These are phyloP conservation scores for Aix galericulata DNA, from an alignment of 2,113 vertebrate species.

Conservation along the genomic window DNA sequence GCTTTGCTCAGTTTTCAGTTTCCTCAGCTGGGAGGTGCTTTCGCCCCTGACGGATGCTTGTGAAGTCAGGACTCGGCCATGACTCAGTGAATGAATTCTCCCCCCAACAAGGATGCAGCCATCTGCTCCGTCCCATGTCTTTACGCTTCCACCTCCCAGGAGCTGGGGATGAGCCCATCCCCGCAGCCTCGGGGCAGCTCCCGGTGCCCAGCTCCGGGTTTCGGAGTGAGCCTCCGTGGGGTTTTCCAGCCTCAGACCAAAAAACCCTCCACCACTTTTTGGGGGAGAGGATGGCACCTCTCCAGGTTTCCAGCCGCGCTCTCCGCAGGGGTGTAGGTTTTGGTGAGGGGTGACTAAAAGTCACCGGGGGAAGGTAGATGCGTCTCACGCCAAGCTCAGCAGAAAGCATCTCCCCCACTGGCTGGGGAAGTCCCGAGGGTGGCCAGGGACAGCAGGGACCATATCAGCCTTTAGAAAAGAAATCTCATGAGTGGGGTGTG, in stretches of 20 bases:
- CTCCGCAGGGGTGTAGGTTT: background rate
- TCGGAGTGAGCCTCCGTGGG: rapidly evolving
- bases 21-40: rapidly evolving
- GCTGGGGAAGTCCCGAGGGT: background rate
- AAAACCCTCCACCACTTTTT: background rate
- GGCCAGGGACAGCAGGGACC: background rate
- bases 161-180: background rate
- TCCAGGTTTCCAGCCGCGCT: background rate
- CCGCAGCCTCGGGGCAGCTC: background rate
- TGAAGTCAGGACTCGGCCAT: rapidly evolving
- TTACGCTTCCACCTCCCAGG: rapidly evolving
- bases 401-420: background rate
- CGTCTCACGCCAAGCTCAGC: background rate
- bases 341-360: background rate
- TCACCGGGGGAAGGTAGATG: background rate
- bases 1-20: rapidly evolving
- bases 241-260: background rate
- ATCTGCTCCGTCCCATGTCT: background rate
- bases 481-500: rapidly evolving
- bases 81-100: background rate
- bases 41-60: rapidly evolving
- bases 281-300: background rate
- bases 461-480: background rate
- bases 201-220: background rate
- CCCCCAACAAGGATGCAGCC: background rate